These are phyloP conservation scores for Aphelenchoides fujianensis DNA, from an alignment of 1,140 invertebrate genomes.

Conservation along the genomic window DNA sequence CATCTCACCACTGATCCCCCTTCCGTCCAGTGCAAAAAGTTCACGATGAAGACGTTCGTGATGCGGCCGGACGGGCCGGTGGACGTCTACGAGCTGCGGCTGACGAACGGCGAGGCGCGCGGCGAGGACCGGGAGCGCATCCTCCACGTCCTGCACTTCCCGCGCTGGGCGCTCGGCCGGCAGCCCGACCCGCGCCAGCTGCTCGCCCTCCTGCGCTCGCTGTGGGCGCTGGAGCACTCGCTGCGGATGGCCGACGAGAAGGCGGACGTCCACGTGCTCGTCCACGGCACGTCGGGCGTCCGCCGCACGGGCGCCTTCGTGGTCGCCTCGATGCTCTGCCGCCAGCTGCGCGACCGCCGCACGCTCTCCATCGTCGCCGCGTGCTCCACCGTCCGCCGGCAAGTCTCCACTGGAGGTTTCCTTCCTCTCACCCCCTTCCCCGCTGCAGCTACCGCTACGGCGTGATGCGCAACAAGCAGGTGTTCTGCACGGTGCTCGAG, in stretches of 20 bases:
- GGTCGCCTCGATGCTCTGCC: constrained; percentile 24
- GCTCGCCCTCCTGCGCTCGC: constrained; percentile 13
- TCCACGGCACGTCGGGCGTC: constrained; percentile 22
- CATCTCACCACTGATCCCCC: no score
- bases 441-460: constrained; percentile 31
- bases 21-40: constrained; percentile 29
- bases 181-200: constrained; percentile 21
- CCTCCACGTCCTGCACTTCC: constrained; percentile 23
- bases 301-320: constrained; percentile 24
- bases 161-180: constrained; percentile 9
- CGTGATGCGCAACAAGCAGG: constrained; percentile 28
- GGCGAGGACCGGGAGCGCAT: constrained; percentile 29
- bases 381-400: constrained; percentile 24
- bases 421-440: no score
- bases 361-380: constrained; percentile 22
- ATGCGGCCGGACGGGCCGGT: constrained; percentile 21
- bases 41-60: constrained; percentile 24
- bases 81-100: constrained; percentile 18
- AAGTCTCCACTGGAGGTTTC: no score
- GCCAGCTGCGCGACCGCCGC: constrained; percentile 13
- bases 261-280: constrained; percentile 15
- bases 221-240: constrained; percentile 27
- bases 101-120: constrained; percentile 18
- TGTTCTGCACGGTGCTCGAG: constrained; percentile 27
- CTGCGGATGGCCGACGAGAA: constrained; percentile 14